These are phyloP conservation scores for Achroia grisella DNA, from an alignment of 1,140 invertebrate species.

Conservation along the genomic window DNA sequence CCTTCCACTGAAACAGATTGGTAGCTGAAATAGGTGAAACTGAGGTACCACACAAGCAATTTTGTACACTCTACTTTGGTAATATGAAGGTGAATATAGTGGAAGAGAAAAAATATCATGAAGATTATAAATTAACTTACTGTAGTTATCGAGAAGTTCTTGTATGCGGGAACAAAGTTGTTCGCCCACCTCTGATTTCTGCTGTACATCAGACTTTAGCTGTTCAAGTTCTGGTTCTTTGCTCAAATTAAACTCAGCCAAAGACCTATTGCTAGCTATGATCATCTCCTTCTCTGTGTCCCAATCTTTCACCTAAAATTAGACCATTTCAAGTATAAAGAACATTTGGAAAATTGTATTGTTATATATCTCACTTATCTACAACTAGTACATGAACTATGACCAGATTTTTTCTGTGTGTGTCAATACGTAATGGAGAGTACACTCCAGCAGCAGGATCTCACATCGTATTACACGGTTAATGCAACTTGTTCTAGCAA, in stretches of 20 bases:
- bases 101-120: neutral
- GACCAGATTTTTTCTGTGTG: too few relatives aligned
- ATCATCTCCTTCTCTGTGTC: slow-evolving; percentile 89
- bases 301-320: slow-evolving; percentile 82
- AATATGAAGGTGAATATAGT: too few relatives aligned
- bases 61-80: too few relatives aligned
- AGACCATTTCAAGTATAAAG: neutral
- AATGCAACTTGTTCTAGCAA: too few relatives aligned
- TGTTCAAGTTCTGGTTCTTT: slow-evolving; percentile 87
- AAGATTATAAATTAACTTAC: slow-evolving; percentile 63
- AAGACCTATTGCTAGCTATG: slow-evolving; percentile 87
- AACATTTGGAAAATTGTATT: neutral
- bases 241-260: slow-evolving; percentile 90
- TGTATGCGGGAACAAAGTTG: slow-evolving; percentile 79
- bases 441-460: too few relatives aligned
- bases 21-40: too few relatives aligned
- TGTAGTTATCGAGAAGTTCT: slow-evolving; percentile 78
- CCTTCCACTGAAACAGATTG: too few relatives aligned
- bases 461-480: too few relatives aligned
- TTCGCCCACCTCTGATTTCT: slow-evolving; percentile 81
- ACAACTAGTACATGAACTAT: too few relatives aligned
- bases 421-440: too few relatives aligned
- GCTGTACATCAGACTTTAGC: slow-evolving; percentile 79
- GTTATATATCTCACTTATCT: too few relatives aligned
- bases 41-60: too few relatives aligned